Evolutionary conservation across 1,140 invertebrate genomes (phyloP), one percentile per base, ranked within the genome.

Genomic region (Heterodera schachtii): DNA sequence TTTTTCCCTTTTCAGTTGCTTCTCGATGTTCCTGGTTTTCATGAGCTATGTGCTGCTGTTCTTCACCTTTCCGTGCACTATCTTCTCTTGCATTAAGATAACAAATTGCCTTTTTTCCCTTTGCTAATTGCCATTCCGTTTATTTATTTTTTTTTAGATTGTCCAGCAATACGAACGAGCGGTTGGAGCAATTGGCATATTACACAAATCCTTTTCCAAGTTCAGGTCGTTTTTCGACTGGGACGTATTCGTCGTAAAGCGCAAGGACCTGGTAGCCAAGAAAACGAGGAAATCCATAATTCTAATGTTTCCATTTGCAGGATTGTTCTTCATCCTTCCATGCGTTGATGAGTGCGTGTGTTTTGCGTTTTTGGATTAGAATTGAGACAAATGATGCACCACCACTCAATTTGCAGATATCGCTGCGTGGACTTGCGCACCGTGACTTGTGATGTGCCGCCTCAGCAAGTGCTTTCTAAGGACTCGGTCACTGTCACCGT

Each of bases 51-150:
- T 60, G 3, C 3, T 60, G 11, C 13, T 94, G n/a, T n/a, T n/a
- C 46, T 84, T 94, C 19, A 97, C 95, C 1, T 94, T 98, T 92
- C 96, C 96, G 0, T 96, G 97, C 89, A 96, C 95, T 5, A 92
- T 97, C 1, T 94, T 95, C 88, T 92, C 96, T 94, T 94, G 95
- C 96, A 93, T 92, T 49, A 6, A 49, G 4, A 79, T 75, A 76
- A 43, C 4, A 60, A 9, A 11, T 60, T 60, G 4, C 5, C 5
- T 11, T 16, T 16, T 73, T 44, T n/a, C 13, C 13, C 13, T 2
- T 31, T 7, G 13, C 6, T 7, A 16, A n/a, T n/a, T n/a, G n/a
- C 21, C 3, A 60, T 60, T 19, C 16, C n/a, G n/a, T n/a, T n/a
- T n/a, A n/a, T n/a, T n/a, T 60, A 16, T 47, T 49, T 75, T 49